These are phyloP conservation scores for Drosophila chauvacae DNA, from an alignment of 1,140 invertebrate species.

Conservation along the genomic window DNA sequence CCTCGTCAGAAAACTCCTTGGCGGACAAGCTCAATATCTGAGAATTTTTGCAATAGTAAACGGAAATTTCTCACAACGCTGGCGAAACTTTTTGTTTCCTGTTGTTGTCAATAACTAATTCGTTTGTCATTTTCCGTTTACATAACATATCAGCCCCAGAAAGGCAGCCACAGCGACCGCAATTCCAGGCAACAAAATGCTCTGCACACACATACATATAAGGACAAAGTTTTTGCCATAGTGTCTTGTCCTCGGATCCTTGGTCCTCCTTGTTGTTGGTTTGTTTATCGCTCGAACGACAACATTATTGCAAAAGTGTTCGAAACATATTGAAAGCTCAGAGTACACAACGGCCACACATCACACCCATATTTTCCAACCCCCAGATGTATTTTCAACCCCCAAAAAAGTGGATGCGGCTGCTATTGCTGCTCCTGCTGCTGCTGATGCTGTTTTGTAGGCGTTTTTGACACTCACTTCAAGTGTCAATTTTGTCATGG, in stretches of 20 bases:
- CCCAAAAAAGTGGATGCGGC: conserved; percentile 5
- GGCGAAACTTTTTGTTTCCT: conserved; percentile 74
- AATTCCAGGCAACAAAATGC: conserved; percentile 69
- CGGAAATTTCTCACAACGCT: conserved; percentile 76
- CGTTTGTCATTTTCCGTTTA: conserved; percentile 83
- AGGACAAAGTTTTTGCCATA: conserved; percentile 74
- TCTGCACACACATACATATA: conserved; percentile 55
- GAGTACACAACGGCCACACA: conserved; percentile 1
- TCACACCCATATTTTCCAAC: conserved; percentile 1
- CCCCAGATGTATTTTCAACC: conserved; percentile 6
- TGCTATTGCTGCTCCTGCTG: conserved; percentile 12
- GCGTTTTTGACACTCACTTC: conserved; percentile 46
- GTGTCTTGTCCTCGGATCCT: conserved; percentile 62
- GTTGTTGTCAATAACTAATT: conserved; percentile 83
- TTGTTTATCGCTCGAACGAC: conserved; percentile 71
- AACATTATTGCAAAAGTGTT: conserved; percentile 73
- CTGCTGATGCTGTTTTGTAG: conserved; percentile 20
- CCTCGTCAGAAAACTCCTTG: conserved; percentile 16
- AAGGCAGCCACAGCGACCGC: conserved; percentile 35
- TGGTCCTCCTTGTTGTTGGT: conserved; percentile 54
- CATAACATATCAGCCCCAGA: conserved; percentile 59
- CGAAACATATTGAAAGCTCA: conserved; percentile 76
- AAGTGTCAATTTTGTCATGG: conserved; percentile 70
- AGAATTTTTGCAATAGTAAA: conserved; percentile 54
- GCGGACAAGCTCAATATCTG: conserved; percentile 32